A percentile compares a stretch with the other conserved stretches of the same genome.
These are phyloP conservation scores for Agraylea sexmaculata DNA, from an alignment of 1,140 invertebrate species.

Conservation along the genomic window DNA sequence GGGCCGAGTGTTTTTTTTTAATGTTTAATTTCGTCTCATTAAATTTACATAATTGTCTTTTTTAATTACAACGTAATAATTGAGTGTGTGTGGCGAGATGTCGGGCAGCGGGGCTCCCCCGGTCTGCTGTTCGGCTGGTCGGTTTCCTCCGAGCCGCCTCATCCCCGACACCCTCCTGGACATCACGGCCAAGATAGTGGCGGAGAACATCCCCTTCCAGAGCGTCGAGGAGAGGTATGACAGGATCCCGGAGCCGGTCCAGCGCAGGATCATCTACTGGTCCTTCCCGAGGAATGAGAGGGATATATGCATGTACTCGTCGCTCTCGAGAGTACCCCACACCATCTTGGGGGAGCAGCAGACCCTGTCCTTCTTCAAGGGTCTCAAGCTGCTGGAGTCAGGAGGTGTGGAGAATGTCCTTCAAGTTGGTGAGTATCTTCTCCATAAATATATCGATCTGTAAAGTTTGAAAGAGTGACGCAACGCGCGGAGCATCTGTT, in stretches of 20 bases:
- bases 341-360: slow-evolving; percentile 46
- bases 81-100: slow-evolving; percentile 7
- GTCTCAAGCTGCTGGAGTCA: slow-evolving; percentile 66
- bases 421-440: slow-evolving; percentile 73
- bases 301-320: slow-evolving; percentile 83
- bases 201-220: slow-evolving; percentile 74
- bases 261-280: slow-evolving; percentile 77
- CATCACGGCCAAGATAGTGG: slow-evolving; percentile 71
- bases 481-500: too few relatives aligned
- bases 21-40: too few relatives aligned
- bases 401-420: slow-evolving; percentile 71
- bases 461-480: too few relatives aligned
- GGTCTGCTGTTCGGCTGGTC: slow-evolving; percentile 12
- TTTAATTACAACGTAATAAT: too few relatives aligned
- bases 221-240: slow-evolving; percentile 76
- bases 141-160: slow-evolving; percentile 8
- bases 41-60: too few relatives aligned
- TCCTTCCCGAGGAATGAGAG: slow-evolving; percentile 76
- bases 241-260: slow-evolving; percentile 77
- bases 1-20: too few relatives aligned
- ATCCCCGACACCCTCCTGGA: slow-evolving; percentile 60
- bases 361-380: slow-evolving; percentile 74
- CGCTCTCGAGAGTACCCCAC: slow-evolving; percentile 51
- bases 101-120: slow-evolving; percentile 5
- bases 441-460: not conserved